Evolutionary conservation across 2,888 invertebrate species (phyloP).

Genomic region (Apodemia duryi): DNA sequence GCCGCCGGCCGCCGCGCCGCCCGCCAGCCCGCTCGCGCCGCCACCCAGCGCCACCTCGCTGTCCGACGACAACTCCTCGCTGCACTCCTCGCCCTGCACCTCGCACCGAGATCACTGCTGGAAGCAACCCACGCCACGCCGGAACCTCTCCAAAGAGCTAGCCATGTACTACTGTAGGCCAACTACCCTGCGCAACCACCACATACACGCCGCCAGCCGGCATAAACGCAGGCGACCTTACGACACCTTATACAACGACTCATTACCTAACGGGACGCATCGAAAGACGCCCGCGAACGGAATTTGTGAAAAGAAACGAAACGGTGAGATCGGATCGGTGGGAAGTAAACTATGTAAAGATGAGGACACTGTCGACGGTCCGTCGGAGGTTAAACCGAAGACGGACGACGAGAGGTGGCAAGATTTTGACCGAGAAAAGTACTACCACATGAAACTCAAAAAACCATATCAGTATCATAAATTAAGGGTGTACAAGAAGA

Average conservation of each 20-base stretch:
- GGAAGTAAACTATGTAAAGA: constrained; percentile 36
- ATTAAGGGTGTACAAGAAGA: constrained; percentile 71
- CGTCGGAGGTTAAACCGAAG: constrained; percentile 39
- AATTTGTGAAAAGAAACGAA: constrained; percentile 48
- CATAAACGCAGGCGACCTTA: constrained; percentile 84
- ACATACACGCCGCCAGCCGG: constrained; percentile 62
- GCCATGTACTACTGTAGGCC: constrained; percentile 84
- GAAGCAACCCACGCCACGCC: constrained; percentile 89
- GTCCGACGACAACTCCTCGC: constrained; percentile 94
- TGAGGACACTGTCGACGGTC: constrained; percentile 54
- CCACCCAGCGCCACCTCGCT: constrained; percentile 84
- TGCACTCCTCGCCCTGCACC: constrained; percentile 92
- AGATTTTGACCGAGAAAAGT: constrained; percentile 63
- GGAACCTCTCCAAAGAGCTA: constrained; percentile 86
- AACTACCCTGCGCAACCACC: constrained; percentile 63
- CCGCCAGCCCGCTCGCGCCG: constrained; percentile 74
- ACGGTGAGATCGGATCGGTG: constrained; percentile 51
- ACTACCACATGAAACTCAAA: constrained; percentile 74
- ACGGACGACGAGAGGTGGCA: constrained; percentile 53
- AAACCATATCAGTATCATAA: constrained; percentile 75
- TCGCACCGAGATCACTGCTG: constrained; percentile 91
- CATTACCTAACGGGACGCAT: constrained; percentile 42
- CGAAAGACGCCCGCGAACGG: constrained; percentile 47
- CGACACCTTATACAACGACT: constrained; percentile 57
- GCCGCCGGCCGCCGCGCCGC: constrained; percentile 87